Percentiles rank a stretch among this genome's conserved stretches.
These are phyloP conservation scores for Elachura formosa DNA, from an alignment of 2,113 vertebrate genomes.

Conservation along the genomic window DNA sequence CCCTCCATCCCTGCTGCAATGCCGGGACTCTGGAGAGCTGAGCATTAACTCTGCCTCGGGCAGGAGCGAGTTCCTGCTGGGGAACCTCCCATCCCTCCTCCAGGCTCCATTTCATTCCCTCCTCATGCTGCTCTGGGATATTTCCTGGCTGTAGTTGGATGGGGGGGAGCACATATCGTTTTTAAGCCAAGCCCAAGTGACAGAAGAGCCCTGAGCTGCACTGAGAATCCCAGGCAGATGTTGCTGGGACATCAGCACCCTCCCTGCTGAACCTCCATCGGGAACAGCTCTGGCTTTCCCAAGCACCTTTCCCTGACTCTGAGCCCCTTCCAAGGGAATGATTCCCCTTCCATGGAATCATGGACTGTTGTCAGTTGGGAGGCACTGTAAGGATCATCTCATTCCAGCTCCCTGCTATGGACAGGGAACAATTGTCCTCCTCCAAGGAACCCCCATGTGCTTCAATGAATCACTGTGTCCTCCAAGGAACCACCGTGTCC, in stretches of 20 bases:
- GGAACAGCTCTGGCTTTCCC: not conserved
- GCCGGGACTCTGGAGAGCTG: not conserved
- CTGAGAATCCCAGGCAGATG: not conserved
- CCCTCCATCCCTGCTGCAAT: not conserved
- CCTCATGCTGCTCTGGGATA: not conserved
- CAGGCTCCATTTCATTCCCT: not conserved
- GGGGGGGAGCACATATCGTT: not conserved
- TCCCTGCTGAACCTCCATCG: not conserved
- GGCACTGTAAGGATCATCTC: not conserved
- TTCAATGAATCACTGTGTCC: too few relatives aligned
- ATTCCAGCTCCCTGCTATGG: not conserved
- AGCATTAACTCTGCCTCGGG: not conserved
- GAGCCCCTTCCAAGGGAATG: not conserved
- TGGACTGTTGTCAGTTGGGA: not conserved
- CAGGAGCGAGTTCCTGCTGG: not conserved
- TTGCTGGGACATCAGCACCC: not conserved
- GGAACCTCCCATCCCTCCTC: not conserved
- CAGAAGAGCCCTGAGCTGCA: not conserved
- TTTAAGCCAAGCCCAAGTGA: not conserved
- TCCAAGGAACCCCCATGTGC: not conserved
- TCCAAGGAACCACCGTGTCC: not conserved
- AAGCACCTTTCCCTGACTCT: not conserved
- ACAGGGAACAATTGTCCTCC: not conserved
- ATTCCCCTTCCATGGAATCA: too few relatives aligned
- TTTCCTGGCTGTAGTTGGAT: not conserved